Evolutionary conservation across 2,888 invertebrate genomes (phyloP).

Genomic region (Seira ritae): DNA sequence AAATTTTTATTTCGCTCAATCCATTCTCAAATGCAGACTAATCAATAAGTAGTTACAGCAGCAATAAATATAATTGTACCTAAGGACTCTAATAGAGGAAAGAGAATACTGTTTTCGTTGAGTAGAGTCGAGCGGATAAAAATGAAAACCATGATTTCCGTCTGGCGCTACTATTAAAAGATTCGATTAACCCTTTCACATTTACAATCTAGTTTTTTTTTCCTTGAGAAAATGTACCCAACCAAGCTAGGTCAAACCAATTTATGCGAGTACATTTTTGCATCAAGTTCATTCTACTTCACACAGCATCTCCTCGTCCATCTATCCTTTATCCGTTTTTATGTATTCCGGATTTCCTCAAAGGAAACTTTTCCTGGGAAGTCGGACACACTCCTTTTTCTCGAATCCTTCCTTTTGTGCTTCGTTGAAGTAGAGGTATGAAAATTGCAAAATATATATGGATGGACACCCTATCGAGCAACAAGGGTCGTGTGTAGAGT

Average conservation of each 20-base stretch:
- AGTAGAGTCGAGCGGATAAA: too few species aligned
- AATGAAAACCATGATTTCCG: not conserved
- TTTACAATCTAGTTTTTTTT: too few species aligned
- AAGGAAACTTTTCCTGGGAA: conserved; percentile 52
- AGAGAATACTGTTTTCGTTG: too few species aligned
- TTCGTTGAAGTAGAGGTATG: not conserved
- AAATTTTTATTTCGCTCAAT: not conserved
- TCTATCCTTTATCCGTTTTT: conserved; percentile 6
- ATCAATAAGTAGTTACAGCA: not conserved
- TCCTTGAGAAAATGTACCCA: not conserved
- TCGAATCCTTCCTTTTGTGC: not conserved
- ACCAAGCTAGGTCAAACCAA: conserved; percentile 36
- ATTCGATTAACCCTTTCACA: too few species aligned
- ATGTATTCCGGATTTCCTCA: conserved; percentile 57
- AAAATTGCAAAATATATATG: not conserved
- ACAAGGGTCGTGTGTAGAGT: not conserved
- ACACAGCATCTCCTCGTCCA: not conserved
- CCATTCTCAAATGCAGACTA: not conserved
- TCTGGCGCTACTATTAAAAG: too few species aligned
- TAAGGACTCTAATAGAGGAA: too few species aligned
- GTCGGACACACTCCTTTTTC: conserved; percentile 46
- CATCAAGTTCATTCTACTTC: not conserved
- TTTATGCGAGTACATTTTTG: not conserved
- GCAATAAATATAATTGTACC: too few species aligned
- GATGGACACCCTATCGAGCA: not conserved